Percentiles rank a stretch among this genome's conserved stretches.
Conservation (phyloP, 2,888 invertebrate genomes). For the Branchipolynoe longqiensis region DNA sequence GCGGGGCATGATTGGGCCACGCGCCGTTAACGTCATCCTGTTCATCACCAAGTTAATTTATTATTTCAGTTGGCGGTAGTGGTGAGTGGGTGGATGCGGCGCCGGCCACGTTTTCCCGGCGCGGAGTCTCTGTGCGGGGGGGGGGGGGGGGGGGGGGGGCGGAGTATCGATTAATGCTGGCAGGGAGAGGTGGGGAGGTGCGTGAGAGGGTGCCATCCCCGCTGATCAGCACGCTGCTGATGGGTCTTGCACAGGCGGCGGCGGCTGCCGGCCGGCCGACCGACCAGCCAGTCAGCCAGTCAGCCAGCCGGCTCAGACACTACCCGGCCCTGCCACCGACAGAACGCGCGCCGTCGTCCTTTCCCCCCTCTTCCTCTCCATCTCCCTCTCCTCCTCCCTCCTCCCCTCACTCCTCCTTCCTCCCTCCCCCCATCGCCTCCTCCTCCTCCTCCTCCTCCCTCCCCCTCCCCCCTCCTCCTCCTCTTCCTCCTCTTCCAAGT, state of each 20-base stretch:
- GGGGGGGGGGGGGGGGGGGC: background rate
- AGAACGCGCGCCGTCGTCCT: no score
- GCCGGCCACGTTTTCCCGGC: background rate
- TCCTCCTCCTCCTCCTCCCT: no score
- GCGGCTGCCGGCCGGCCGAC: background rate
- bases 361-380: no score
- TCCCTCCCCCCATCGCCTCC: no score
- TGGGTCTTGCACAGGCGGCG: background rate
- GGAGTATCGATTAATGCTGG: background rate
- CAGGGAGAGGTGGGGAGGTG: background rate
- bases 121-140: background rate
- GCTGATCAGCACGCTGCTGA: background rate
- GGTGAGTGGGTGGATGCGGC: constrained; percentile 8
- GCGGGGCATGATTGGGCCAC: no score
- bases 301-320: background rate
- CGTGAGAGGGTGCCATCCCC: background rate
- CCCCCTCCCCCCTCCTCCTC: background rate
- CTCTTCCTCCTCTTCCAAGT: background rate
- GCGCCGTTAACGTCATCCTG: no score
- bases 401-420: no score
- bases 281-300: background rate
- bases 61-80: constrained; percentile 27
- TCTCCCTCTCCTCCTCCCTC: no score
- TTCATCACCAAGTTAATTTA: constrained; percentile 20
- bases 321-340: no score